Base-by-base conservation (phyloP, 1,140 invertebrate genomes). In the Tribolium madens region DNA sequence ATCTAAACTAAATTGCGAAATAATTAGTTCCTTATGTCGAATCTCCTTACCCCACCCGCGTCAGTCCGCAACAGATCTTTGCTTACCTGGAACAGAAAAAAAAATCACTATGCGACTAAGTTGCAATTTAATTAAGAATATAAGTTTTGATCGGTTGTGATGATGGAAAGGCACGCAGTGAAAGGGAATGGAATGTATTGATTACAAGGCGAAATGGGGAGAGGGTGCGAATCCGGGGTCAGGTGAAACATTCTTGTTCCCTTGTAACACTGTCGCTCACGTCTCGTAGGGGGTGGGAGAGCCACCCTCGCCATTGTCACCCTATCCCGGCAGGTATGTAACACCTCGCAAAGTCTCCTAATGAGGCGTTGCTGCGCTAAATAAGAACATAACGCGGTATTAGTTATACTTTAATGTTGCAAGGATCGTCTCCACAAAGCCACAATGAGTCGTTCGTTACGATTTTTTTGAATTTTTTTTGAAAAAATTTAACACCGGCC, bases 181-280 rank as follows among this genome's bases (percentile, higher is more conserved):
- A 76, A 76, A 76, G 64, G 60, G 64, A 76, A 76, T 68, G 75
- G 75, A 76, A 76, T 70, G 52, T 76, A 76, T 76, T 76, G 75
- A 76, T 76, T 71, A 18, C 75, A 33, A 5, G 36, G 33, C 21
- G 13, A 69, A 70, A 52, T 13, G n/a, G 47, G 17, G 75, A 26
- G 46, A 71, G 64, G 64, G 75, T 70, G 47, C 73, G 73, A 75
- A 75, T 75, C 36, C 53, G 21, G 74, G 60, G 74, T 76, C 74
- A 76, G 75, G 75, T 76, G 75, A 76, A 68, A 76, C 68, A 72
- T 72, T 76, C 75, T 72, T 72, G 75, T 76, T 76, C 68, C 50
- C 75, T 76, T 71, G 74, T 76, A 76, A 69, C 57, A 76, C 42
- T 72, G 68, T 60, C 75, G 68, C 64, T 76, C 68, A 46, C 50